phyloP scores from a whole-genome alignment of 53 echinoderm and acorn worm genomes.

The Glandiceps talaboti region DNA sequence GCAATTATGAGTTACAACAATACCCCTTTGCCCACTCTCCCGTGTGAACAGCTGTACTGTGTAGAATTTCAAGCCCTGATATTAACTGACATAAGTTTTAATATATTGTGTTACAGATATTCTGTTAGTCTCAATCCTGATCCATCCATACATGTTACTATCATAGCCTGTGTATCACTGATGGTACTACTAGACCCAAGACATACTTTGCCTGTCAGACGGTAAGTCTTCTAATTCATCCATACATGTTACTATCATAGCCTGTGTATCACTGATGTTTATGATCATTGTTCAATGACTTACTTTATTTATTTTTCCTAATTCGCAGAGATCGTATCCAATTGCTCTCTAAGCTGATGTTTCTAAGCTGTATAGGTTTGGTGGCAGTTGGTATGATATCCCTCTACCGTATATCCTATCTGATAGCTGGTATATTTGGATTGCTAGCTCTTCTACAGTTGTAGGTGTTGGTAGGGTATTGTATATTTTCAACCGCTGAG shows the following conservation, averaged over 20 bases:
- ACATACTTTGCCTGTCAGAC: not conserved
- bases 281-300: not conserved
- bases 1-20: too few relatives aligned
- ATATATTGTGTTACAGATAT: not conserved
- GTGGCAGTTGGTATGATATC: not conserved
- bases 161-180: not conserved
- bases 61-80: too few relatives aligned
- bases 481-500: too few relatives aligned
- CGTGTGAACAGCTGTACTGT: too few relatives aligned
- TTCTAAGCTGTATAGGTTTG: not conserved
- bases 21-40: too few relatives aligned
- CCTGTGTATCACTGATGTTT: not conserved
- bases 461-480: too few relatives aligned
- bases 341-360: not conserved
- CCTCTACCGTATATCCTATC: not conserved
- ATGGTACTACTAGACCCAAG: not conserved
- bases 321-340: not conserved
- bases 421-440: not conserved
- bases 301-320: not conserved
- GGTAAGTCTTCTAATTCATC: not conserved
- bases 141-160: not conserved
- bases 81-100: too few relatives aligned
- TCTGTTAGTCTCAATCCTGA: not conserved
- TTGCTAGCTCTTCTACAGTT: not conserved
- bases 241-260: not conserved